phyloP scores from a whole-genome alignment of 2,797 vertebrate genomes.

The Luscinia luscinia region DNA sequence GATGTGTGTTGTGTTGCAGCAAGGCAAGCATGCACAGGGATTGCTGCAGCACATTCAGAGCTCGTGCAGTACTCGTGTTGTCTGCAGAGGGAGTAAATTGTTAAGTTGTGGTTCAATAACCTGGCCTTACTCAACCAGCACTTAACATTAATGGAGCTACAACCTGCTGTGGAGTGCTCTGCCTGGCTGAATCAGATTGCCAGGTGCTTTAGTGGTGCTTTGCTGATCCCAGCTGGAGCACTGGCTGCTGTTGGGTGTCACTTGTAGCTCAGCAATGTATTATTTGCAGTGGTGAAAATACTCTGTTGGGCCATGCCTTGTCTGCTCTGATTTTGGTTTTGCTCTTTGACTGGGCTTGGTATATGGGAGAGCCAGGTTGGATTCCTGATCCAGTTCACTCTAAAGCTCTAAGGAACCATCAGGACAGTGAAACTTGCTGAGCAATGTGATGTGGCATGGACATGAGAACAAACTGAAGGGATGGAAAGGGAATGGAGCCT shows the following conservation, averaged over 20 bases:
- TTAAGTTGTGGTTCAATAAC: slow-evolving; percentile 19
- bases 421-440: neutral
- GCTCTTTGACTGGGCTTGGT: neutral
- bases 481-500: neutral
- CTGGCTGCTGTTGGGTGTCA: neutral
- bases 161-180: neutral
- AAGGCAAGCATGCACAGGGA: neutral
- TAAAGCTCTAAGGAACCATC: neutral
- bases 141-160: neutral
- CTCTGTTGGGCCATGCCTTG: neutral
- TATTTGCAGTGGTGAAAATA: neutral
- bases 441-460: accelerated
- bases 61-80: neutral
- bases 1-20: neutral
- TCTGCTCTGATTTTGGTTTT: neutral
- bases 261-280: neutral
- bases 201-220: neutral
- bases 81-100: slow-evolving; percentile 40
- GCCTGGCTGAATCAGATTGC: neutral
- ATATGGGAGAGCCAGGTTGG: neutral
- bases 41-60: neutral
- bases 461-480: neutral
- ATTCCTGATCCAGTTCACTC: neutral
- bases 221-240: neutral
- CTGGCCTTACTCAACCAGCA: neutral